Base-by-base conservation (phyloP, 2,888 invertebrate species). In the Andrena camellia region DNA sequence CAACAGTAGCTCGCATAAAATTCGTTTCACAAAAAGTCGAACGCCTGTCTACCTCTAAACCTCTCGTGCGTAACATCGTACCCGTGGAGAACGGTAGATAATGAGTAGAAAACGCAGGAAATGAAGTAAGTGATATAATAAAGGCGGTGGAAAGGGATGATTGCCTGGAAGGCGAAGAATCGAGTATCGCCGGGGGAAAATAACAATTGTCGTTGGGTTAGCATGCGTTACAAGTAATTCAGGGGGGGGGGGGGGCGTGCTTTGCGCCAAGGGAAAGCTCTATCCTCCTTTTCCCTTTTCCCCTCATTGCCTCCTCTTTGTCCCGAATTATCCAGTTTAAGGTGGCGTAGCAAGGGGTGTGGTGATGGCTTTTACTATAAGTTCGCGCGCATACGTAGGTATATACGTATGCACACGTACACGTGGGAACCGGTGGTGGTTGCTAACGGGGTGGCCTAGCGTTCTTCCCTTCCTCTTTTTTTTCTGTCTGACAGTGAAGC, bases 401-500 rank as follows among this genome's bases (percentile, higher is more conserved):
- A n/a, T 20, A 26, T 3, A 13, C 54, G 20, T 31, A n/a, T 20
- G 26, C 23, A 48, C 23, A 50, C 31, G 8, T 10, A 33, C 1
- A 66, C 26, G 57, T 70, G 57, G 23, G 62, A 75, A 78, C 42
- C 78, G 87, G 86, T 86, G 78, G 81, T 80, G 87, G 90, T 87
- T 87, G 88, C 85, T 89, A 86, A 90, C 78, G 84, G 89, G 88
- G 81, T 90, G 83, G 89, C 88, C 87, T 88, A 89, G 90, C 90
- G 81, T 91, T 90, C 87, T 88, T 90, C 85, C 86, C 84, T 91
- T 87, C 87, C 81, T 91, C 88, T 92, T 88, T 92, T 92, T 88
- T 92, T 92, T 93, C 86, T 93, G 91, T 91, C 89, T 83, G 86
- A 91, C 91, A 96, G 97, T 97, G 95, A 97, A 97, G 95, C 96